phyloP scores from a whole-genome alignment of 2,888 invertebrate genomes.

The Brachypterus glaber region DNA sequence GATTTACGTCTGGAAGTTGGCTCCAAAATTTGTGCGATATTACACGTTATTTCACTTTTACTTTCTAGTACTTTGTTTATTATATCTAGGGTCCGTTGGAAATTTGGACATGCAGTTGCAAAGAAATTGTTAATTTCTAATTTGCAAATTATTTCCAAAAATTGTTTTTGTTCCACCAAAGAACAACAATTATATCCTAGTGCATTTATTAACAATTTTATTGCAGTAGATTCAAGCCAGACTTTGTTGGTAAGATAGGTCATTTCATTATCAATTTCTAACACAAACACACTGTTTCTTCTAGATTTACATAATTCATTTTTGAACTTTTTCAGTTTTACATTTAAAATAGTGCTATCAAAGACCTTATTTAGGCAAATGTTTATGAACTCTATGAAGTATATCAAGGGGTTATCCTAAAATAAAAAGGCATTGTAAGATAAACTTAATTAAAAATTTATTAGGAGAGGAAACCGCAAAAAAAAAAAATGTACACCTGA shows the following conservation, averaged over 20 bases:
- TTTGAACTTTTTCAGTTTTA: constrained; percentile 39
- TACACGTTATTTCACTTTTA: constrained; percentile 45
- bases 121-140: constrained; percentile 51
- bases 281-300: constrained; percentile 29
- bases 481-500: too few species aligned
- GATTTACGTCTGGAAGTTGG: constrained; percentile 38
- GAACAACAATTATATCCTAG: constrained; percentile 54
- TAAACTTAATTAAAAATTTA: too few species aligned
- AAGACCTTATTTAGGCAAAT: constrained; percentile 30
- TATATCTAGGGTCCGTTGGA: constrained; percentile 33
- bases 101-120: constrained; percentile 39
- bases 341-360: constrained; percentile 28
- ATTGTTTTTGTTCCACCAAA: constrained; percentile 52
- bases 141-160: constrained; percentile 50
- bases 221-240: constrained; percentile 48
- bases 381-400: constrained; percentile 33
- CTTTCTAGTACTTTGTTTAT: constrained; percentile 23
- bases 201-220: constrained; percentile 51
- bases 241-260: constrained; percentile 44
- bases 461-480: too few species aligned
- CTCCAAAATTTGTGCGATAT: constrained; percentile 39
- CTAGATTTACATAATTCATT: constrained; percentile 27
- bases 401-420: constrained; percentile 54
- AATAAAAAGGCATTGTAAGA: constrained; percentile 25
- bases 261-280: constrained; percentile 37